Percentiles rank a stretch among this genome's conserved stretches.
These are phyloP conservation scores for Anniella stebbinsi DNA, from an alignment of 2,797 vertebrate genomes.

Conservation along the genomic window DNA sequence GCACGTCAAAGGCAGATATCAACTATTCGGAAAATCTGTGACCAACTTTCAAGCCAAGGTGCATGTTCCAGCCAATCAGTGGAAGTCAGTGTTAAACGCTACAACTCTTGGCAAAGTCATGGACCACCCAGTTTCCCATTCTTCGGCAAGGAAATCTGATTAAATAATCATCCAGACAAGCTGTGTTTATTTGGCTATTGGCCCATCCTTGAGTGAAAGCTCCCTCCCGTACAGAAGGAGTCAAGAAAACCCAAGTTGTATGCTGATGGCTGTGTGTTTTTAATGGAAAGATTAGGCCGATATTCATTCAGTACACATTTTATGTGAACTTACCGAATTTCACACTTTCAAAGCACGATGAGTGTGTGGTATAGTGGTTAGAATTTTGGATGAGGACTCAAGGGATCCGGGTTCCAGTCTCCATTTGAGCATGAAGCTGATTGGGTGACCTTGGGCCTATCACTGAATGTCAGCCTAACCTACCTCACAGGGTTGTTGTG, in stretches of 20 bases:
- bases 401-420: no score
- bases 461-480: no score
- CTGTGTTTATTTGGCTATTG: conserved; percentile 37
- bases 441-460: no score
- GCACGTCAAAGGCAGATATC: background rate
- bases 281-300: no score
- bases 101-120: conserved; percentile 29
- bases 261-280: background rate
- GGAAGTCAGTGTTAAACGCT: conserved; percentile 3
- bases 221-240: conserved; percentile 28
- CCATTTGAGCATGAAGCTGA: no score
- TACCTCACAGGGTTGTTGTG: no score
- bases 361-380: no score
- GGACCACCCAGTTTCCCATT: conserved; percentile 54
- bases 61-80: background rate
- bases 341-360: no score
- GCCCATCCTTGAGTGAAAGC: background rate
- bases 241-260: fast-evolving
- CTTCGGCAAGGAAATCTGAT: conserved; percentile 38
- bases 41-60: background rate
- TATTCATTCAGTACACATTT: no score
- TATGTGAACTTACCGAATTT: no score
- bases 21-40: background rate
- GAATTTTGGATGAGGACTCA: no score
- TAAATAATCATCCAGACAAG: conserved; percentile 26